Percentiles rank a stretch among this genome's conserved stretches.
Conservation (phyloP, 2,797 vertebrate species). For the Falco cherrug region DNA sequence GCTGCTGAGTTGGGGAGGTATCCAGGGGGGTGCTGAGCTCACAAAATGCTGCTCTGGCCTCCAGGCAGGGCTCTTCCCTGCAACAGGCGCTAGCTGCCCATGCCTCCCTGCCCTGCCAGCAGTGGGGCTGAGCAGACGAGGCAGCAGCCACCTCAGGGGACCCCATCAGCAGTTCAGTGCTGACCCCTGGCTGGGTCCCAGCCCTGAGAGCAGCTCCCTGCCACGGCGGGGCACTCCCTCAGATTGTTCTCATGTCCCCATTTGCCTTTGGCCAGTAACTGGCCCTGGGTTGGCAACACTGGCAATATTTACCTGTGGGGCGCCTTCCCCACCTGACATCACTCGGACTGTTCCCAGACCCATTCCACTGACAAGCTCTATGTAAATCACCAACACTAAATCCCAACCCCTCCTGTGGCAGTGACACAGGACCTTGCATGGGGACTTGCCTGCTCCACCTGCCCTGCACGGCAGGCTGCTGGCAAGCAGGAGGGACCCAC, state of each 20-base stretch:
- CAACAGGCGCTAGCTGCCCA: not conserved
- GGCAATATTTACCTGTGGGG: not conserved
- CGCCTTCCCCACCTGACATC: not conserved
- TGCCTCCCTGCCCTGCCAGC: not conserved
- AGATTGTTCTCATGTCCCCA: not conserved
- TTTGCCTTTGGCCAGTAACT: not conserved
- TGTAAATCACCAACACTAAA: not conserved
- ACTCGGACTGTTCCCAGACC: not conserved
- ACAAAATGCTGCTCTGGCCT: not conserved
- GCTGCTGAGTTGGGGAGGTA: not conserved
- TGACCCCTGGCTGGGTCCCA: not conserved
- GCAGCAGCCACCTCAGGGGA: not conserved
- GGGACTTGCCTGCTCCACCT: not conserved
- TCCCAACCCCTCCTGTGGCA: not conserved
- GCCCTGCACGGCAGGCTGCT: not conserved
- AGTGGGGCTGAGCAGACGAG: accelerated
- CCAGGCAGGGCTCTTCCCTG: not conserved
- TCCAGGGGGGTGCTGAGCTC: not conserved
- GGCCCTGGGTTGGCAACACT: not conserved
- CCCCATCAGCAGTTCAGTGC: accelerated
- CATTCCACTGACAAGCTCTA: not conserved
- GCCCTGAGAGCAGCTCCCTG: not conserved
- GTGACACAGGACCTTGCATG: not conserved
- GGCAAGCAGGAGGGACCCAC: accelerated
- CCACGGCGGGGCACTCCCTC: accelerated